Conservation (phyloP, 2,888 invertebrate species). For the Drosophila acutilabella region DNA sequence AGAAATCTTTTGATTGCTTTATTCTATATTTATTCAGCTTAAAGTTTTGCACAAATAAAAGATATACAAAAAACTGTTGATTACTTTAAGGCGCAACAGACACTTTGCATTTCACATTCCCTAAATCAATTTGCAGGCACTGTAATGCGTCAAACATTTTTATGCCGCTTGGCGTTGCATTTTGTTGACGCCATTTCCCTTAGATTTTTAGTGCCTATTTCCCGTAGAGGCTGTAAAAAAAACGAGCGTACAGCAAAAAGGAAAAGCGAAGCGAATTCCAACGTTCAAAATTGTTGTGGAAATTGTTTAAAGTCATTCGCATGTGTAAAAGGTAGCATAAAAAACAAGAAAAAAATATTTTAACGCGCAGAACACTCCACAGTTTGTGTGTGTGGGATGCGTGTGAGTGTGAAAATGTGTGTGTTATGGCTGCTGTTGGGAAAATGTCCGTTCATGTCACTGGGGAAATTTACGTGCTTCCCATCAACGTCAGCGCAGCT, state of each 20-base stretch:
- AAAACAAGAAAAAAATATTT: slow-evolving; percentile 40
- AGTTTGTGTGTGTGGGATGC: slow-evolving; percentile 8
- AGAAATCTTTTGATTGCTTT: slow-evolving; percentile 20
- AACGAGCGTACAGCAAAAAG: slow-evolving; percentile 22
- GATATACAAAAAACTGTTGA: slow-evolving; percentile 1
- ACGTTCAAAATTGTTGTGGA: slow-evolving; percentile 51
- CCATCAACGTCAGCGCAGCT: slow-evolving; percentile 62
- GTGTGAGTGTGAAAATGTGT: slow-evolving; percentile 10
- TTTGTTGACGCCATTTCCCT: slow-evolving; percentile 51
- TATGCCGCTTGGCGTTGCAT: slow-evolving; percentile 58
- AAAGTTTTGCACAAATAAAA: slow-evolving; percentile 10
- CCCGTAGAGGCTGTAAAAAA: slow-evolving; percentile 51
- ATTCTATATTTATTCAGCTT: background rate
- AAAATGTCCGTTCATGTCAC: slow-evolving; percentile 66
- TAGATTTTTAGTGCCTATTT: slow-evolving; percentile 71
- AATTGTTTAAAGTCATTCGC: slow-evolving; percentile 73
- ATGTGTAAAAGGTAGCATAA: slow-evolving; percentile 58
- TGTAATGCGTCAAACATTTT: slow-evolving; percentile 60
- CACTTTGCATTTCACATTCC: slow-evolving; percentile 2
- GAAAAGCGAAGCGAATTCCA: background rate
- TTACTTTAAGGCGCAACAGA: slow-evolving; percentile 39
- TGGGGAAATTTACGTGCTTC: slow-evolving; percentile 69
- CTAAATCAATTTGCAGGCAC: slow-evolving; percentile 62
- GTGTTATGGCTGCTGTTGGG: slow-evolving; percentile 23
- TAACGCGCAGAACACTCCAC: slow-evolving; percentile 52